phyloP scores from a whole-genome alignment of 2,888 invertebrate species.

The Luffia ferchaultella region DNA sequence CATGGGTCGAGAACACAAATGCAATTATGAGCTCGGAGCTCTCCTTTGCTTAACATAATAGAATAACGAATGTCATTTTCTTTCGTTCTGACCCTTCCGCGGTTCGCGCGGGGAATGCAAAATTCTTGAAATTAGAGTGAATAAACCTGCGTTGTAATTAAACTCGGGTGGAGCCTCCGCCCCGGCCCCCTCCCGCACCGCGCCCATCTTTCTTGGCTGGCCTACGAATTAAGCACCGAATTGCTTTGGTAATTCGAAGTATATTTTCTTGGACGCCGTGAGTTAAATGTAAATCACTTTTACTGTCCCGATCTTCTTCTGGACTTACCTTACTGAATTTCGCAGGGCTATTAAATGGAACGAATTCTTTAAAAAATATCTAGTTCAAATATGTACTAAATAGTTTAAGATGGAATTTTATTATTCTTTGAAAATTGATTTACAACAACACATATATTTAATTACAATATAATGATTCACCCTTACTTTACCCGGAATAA shows the following conservation, averaged over 20 bases:
- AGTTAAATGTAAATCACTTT: conserved; percentile 61
- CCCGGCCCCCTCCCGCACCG: conserved; percentile 30
- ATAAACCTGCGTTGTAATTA: conserved; percentile 64
- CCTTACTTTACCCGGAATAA: no score
- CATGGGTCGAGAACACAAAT: conserved; percentile 33
- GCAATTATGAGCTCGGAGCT: conserved; percentile 46
- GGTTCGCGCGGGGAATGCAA: conserved; percentile 62
- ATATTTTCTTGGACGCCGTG: conserved; percentile 51
- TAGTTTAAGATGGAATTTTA: no score
- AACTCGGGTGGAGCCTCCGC: conserved; percentile 40
- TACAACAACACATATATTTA: no score
- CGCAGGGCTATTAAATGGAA: neutral
- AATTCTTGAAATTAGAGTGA: conserved; percentile 62
- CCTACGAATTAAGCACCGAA: conserved; percentile 63
- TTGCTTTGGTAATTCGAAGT: conserved; percentile 62
- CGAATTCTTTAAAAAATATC: no score
- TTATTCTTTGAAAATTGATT: no score
- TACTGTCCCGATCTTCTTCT: conserved; percentile 51
- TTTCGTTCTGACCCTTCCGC: conserved; percentile 61
- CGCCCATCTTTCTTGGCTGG: conserved; percentile 61
- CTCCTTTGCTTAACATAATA: conserved; percentile 56
- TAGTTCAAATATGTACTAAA: no score
- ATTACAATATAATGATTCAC: no score
- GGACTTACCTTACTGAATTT: conserved; percentile 21
- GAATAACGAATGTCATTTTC: conserved; percentile 66